Conservation (phyloP, 2,888 invertebrate genomes). For the Chloromyia formosa region DNA sequence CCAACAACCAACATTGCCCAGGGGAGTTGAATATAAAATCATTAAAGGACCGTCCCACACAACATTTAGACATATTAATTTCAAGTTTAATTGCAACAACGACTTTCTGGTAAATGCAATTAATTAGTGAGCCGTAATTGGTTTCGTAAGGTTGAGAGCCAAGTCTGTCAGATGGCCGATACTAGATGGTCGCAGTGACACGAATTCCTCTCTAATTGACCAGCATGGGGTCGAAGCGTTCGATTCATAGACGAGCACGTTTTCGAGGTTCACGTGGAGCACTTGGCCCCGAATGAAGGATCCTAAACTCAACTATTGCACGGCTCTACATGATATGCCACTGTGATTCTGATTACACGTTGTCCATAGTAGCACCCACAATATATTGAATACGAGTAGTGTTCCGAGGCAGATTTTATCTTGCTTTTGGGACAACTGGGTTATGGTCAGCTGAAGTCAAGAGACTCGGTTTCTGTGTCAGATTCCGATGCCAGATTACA, state of each 20-base stretch:
- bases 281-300: constrained; percentile 12
- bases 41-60: constrained; percentile 27
- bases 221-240: constrained; percentile 22
- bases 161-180: not conserved
- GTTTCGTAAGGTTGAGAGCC: constrained; percentile 12
- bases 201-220: constrained; percentile 39
- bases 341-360: constrained; percentile 27
- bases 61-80: constrained; percentile 8
- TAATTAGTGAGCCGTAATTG: constrained; percentile 34
- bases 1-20: not conserved
- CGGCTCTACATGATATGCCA: constrained; percentile 23
- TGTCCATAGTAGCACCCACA: constrained; percentile 27
- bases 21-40: constrained; percentile 4
- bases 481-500: constrained; percentile 5
- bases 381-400: constrained; percentile 8
- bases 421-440: constrained; percentile 1
- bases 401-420: not conserved
- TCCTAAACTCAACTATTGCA: constrained; percentile 8
- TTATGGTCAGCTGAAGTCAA: constrained; percentile 14
- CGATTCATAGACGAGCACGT: not conserved
- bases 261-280: constrained; percentile 28
- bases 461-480: constrained; percentile 28
- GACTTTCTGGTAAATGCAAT: constrained; percentile 37
- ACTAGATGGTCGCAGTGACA: constrained; percentile 11
- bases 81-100: constrained; percentile 34